Evolutionary conservation across 2,113 vertebrate genomes (phyloP).

Genomic region (Pseudopipra pipra): DNA sequence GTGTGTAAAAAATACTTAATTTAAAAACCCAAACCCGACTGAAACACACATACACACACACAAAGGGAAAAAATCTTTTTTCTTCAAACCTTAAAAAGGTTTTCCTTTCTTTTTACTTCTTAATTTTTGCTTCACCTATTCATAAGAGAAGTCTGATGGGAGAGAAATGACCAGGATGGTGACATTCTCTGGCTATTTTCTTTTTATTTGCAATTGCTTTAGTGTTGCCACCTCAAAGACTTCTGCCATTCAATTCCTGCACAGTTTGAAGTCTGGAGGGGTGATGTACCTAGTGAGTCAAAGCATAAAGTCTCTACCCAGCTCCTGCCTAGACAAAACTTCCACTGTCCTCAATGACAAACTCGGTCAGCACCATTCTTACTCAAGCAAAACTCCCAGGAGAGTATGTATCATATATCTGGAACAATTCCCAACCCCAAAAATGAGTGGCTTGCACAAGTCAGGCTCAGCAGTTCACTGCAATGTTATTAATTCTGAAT

Average conservation of each 20-base stretch:
- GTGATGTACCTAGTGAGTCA: slow-evolving; percentile 17
- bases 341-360: slow-evolving; percentile 13
- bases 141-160: not conserved
- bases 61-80: not conserved
- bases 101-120: not conserved
- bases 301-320: not conserved
- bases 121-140: not conserved
- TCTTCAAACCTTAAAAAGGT: not conserved
- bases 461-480: not conserved
- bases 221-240: not conserved
- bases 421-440: not conserved
- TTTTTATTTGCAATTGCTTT: not conserved
- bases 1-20: not conserved
- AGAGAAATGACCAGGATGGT: not conserved
- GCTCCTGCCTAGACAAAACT: slow-evolving; percentile 10
- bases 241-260: not conserved
- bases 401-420: not conserved
- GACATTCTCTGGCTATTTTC: not conserved
- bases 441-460: not conserved
- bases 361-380: slow-evolving; percentile 8
- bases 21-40: not conserved
- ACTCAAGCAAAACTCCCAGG: slow-evolving; percentile 28
- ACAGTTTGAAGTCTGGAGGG: not conserved
- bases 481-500: not conserved
- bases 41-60: not conserved